These are phyloP conservation scores for Pteruthius melanotis DNA, from an alignment of 2,113 vertebrate genomes.

Conservation along the genomic window DNA sequence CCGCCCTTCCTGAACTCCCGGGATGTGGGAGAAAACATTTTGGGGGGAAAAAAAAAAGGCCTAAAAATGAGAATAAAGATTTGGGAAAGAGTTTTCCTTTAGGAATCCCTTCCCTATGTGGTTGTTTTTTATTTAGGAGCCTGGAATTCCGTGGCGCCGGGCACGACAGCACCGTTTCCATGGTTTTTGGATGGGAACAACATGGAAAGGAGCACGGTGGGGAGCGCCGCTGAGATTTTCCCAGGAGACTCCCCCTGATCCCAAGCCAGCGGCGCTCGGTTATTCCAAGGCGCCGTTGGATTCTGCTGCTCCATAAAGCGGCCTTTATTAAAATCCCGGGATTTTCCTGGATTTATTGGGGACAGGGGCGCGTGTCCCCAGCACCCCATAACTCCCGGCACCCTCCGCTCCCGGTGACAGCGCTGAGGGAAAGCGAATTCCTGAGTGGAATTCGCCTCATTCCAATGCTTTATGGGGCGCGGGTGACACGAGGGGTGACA, in stretches of 20 bases:
- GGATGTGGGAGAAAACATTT: neutral
- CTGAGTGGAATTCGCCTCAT: neutral
- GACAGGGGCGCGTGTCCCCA: neutral
- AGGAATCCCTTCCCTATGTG: neutral
- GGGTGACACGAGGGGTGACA: neutral
- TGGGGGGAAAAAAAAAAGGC: neutral
- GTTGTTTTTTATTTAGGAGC: neutral
- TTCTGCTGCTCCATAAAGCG: neutral
- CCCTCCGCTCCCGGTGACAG: neutral
- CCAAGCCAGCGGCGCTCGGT: rapidly evolving
- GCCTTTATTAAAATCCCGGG: neutral
- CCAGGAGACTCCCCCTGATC: rapidly evolving
- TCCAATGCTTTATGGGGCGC: slow-evolving; percentile 6
- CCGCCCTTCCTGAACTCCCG: rapidly evolving
- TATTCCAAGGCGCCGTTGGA: neutral
- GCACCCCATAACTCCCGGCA: neutral
- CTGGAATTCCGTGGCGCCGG: neutral
- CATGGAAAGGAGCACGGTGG: neutral
- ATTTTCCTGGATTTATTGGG: neutral
- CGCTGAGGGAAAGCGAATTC: neutral
- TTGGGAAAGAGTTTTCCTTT: neutral
- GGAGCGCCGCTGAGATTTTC: neutral
- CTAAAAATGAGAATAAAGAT: neutral
- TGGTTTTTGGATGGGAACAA: neutral
- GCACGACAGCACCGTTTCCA: rapidly evolving